phyloP scores from a whole-genome alignment of 2,797 vertebrate genomes.

The Peromyscus melanophrys region DNA sequence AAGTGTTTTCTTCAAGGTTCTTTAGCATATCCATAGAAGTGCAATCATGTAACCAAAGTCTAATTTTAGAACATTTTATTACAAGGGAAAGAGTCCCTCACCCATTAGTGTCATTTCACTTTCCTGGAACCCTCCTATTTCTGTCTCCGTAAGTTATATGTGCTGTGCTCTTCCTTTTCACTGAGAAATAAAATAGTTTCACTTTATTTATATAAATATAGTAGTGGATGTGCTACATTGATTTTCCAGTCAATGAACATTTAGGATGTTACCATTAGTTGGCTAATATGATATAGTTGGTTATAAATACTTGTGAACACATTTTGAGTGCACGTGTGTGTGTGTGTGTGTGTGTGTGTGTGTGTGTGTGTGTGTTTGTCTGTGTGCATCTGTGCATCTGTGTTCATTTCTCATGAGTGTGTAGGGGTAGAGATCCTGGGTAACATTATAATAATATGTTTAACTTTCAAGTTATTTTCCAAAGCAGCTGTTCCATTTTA shows the following conservation, averaged over 20 bases:
- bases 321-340: not conserved
- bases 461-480: slow-evolving; percentile 41
- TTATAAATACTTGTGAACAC: not conserved
- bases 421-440: not conserved
- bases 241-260: not conserved
- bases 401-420: not conserved
- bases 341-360: not conserved
- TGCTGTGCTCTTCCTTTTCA: not conserved
- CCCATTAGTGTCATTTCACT: not conserved
- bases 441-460: not conserved
- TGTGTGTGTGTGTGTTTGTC: not conserved
- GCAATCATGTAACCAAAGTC: not conserved
- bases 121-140: not conserved
- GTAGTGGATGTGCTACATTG: not conserved
- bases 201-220: no score
- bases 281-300: not conserved
- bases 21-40: slow-evolving; percentile 14
- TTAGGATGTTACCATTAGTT: not conserved
- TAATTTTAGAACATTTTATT: slow-evolving; percentile 24
- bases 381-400: not conserved
- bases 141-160: not conserved
- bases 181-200: not conserved
- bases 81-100: not conserved
- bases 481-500: not conserved
- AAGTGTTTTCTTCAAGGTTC: not conserved